Base-by-base conservation (phyloP, 2,797 vertebrate genomes). In the Salmo trutta region DNA sequence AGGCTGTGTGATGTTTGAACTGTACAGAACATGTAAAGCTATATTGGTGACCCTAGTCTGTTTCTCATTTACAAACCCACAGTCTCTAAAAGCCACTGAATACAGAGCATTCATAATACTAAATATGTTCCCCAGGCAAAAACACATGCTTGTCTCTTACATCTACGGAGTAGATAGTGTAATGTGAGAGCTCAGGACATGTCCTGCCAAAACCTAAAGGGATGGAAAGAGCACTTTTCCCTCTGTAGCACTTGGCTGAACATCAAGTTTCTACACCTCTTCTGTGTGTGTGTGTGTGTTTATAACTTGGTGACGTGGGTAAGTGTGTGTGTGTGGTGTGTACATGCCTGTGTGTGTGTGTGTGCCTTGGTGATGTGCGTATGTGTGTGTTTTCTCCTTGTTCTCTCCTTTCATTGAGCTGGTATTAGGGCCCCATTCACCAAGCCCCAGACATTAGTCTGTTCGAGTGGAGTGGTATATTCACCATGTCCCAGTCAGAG, bases 201-300 rank as follows among this genome's bases (percentile, higher is more conserved):
- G 15, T 36, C 16, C 54, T 21, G 52, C 53, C n/a, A 31, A 19
- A 66, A 65, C 75, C 64, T 16, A n/a, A 54, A 19, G n/a, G 72
- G 54, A 80, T 78, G 59, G 73, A 74, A 52, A 47, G 41, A 16
- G 7, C 4, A 33, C n/a, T 12, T 51, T 76, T 56, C 59, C 59
- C 41, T 19, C 21, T 81, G 71, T 77, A 69, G 31, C 71, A 15
- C 36, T 81, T 88, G 82, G 85, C 81, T 79, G 84, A 80, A 81
- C 85, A 81, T 83, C 56, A 6, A 73, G 77, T 67, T 82, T 78
- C 71, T 54, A 71, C 54, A 36, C 62, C 67, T 76, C 74, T 72
- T 15, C 0, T 16, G 33, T 33, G 69, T 78, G 62, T 4, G 14
- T 71, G 76, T 54, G 65, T 4, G 3, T 47, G 41, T 47, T 36